Evolutionary conservation across 1,140 invertebrate species (phyloP).

Genomic region (Penaeus japonicus): DNA sequence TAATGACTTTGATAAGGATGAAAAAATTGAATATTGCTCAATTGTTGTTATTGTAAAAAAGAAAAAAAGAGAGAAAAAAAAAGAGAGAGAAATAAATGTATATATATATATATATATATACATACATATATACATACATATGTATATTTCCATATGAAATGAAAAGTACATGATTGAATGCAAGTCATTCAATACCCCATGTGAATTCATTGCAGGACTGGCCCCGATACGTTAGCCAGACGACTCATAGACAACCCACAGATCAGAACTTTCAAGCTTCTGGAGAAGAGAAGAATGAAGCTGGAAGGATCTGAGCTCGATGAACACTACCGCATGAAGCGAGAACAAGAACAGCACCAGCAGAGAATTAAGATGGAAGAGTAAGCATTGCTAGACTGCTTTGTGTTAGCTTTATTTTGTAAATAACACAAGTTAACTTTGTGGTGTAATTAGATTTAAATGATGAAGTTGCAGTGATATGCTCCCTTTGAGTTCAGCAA

Average conservation of each 20-base stretch:
- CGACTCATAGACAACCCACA: conserved; percentile 86
- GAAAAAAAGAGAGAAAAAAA: too few relatives aligned
- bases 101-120: too few relatives aligned
- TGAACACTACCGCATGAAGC: conserved; percentile 77
- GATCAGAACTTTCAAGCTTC: conserved; percentile 74
- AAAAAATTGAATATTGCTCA: too few relatives aligned
- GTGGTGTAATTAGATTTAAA: too few relatives aligned
- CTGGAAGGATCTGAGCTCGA: conserved; percentile 92
- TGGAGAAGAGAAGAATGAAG: conserved; percentile 75
- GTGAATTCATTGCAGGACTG: conserved; percentile 69
- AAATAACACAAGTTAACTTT: neutral
- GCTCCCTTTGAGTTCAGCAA: too few relatives aligned
- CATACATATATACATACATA: too few relatives aligned
- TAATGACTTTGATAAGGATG: too few relatives aligned
- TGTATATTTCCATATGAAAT: too few relatives aligned
- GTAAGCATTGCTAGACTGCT: neutral
- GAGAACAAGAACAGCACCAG: conserved; percentile 62
- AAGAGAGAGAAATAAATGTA: too few relatives aligned
- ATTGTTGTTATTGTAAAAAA: neutral
- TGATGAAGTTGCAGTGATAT: too few relatives aligned
- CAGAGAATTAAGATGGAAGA: conserved; percentile 54
- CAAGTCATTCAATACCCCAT: too few relatives aligned
- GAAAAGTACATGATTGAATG: too few relatives aligned
- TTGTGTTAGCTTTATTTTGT: neutral
- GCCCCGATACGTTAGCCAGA: conserved; percentile 78